Conservation (phyloP, 2,797 vertebrate genomes). For the Eospalax fontanierii region DNA sequence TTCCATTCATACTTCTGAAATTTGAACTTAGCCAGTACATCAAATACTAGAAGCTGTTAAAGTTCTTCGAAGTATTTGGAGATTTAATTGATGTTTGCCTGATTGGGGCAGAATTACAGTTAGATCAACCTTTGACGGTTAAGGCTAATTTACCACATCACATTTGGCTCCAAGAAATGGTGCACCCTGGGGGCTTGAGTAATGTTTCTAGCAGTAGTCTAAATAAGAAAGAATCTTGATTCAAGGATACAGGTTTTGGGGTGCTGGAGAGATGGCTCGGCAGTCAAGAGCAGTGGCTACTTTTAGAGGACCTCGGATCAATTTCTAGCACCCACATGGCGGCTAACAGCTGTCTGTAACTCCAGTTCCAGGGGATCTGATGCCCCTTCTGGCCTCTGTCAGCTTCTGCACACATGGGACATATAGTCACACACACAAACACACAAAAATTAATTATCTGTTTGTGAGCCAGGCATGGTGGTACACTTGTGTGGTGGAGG, state of each 20-base stretch:
- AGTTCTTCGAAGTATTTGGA: neutral
- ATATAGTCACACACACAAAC: too few relatives aligned
- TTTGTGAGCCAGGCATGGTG: neutral
- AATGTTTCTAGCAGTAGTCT: neutral
- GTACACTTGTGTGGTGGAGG: neutral
- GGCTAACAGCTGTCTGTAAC: too few relatives aligned
- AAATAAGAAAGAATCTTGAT: neutral
- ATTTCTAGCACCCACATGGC: too few relatives aligned
- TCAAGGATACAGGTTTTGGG: neutral
- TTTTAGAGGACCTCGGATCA: too few relatives aligned
- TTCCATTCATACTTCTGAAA: neutral
- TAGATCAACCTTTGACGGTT: neutral
- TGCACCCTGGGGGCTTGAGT: too few relatives aligned
- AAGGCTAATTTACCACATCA: neutral
- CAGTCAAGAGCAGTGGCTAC: too few relatives aligned
- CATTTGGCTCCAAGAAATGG: neutral
- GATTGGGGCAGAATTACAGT: neutral
- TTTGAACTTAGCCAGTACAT: neutral
- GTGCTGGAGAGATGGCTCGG: too few relatives aligned
- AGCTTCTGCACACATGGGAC: too few relatives aligned
- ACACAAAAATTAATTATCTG: too few relatives aligned
- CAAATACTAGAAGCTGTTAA: neutral
- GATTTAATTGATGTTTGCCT: neutral
- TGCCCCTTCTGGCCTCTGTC: too few relatives aligned
- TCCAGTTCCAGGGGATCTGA: too few relatives aligned